A percentile compares a stretch with the other conserved stretches of the same genome.
Conservation (phyloP, 2,113 vertebrate species). For the Oryzias woworae region DNA sequence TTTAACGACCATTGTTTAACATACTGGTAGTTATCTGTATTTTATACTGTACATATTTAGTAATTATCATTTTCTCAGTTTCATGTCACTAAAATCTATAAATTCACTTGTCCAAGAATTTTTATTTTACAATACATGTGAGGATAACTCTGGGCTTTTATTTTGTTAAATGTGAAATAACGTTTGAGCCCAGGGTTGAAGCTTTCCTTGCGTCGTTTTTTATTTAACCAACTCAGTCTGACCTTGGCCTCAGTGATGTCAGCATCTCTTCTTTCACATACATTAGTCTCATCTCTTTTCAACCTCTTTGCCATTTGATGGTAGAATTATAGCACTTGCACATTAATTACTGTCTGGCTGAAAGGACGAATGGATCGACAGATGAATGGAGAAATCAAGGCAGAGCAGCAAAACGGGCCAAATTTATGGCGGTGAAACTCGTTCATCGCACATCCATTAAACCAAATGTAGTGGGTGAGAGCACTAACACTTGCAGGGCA, state of each 20-base stretch:
- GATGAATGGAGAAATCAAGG: conserved; percentile 41
- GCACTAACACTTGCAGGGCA: conserved; percentile 39
- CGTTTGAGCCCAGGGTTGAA: background rate
- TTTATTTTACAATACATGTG: too few relatives aligned
- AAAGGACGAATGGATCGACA: conserved; percentile 23
- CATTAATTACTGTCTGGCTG: conserved; percentile 54
- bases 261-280: conserved; percentile 21
- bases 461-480: conserved; percentile 54
- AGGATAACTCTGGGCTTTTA: too few relatives aligned
- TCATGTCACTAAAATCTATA: too few relatives aligned
- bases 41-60: too few relatives aligned
- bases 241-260: conserved; percentile 42
- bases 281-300: conserved; percentile 19
- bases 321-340: conserved; percentile 52
- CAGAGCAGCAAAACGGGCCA: conserved; percentile 30
- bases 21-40: too few relatives aligned
- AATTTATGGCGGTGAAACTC: conserved; percentile 52
- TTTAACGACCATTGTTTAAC: too few relatives aligned
- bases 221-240: conserved; percentile 21
- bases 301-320: conserved; percentile 18
- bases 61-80: too few relatives aligned
- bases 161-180: background rate
- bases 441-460: conserved; percentile 64
- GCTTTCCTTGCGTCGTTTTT: conserved; percentile 11
- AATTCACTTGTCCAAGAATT: too few relatives aligned